Evolutionary conservation across 2,797 vertebrate species (phyloP).

Genomic region (Phataginus tricuspis): DNA sequence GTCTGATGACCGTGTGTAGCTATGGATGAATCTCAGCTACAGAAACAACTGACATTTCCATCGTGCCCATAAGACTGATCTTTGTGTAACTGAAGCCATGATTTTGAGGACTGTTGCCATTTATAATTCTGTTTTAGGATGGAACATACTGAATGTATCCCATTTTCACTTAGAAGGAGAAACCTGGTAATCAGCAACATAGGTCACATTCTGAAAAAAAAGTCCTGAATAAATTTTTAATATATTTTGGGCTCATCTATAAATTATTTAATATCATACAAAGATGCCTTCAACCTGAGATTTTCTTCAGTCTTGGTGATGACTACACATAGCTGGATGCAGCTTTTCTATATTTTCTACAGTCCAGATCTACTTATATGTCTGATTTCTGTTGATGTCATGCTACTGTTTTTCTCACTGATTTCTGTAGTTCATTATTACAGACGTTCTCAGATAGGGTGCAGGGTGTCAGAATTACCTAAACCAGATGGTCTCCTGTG

Average conservation of each 20-base stretch:
- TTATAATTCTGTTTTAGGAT: slow-evolving; percentile 14
- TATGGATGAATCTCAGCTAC: not conserved
- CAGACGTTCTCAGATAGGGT: not conserved
- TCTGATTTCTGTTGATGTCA: not conserved
- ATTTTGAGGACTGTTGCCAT: not conserved
- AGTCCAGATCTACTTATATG: not conserved
- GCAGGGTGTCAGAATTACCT: not conserved
- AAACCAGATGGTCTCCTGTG: not conserved
- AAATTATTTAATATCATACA: not conserved
- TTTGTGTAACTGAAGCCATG: not conserved
- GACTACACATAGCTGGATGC: not conserved
- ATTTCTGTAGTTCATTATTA: not conserved
- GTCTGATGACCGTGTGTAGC: not conserved
- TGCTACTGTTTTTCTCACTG: not conserved
- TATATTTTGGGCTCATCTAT: not conserved
- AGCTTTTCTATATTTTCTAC: not conserved
- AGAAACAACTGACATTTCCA: not conserved
- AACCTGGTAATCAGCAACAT: not conserved
- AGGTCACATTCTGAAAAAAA: not conserved
- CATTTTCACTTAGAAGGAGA: slow-evolving; percentile 10
- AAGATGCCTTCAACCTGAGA: not conserved
- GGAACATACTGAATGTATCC: not conserved
- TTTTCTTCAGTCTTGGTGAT: not conserved
- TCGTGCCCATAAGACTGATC: not conserved
- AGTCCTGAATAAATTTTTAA: not conserved